Evolutionary conservation across 2,888 invertebrate genomes (phyloP), one percentile per base, ranked within the genome.

Genomic region (Tenthredo distinguenda): DNA sequence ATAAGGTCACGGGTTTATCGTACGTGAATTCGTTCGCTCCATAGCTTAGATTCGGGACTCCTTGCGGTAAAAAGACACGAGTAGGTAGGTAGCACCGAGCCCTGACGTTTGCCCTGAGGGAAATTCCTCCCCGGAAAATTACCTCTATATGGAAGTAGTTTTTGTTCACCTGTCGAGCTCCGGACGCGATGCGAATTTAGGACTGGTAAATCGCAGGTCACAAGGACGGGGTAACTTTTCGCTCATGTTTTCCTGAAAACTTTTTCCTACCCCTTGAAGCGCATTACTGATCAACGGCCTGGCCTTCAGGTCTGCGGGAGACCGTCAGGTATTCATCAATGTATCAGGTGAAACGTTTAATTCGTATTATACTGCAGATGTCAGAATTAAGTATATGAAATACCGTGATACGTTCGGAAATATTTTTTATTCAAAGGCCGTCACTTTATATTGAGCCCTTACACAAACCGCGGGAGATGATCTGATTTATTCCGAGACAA

Each of bases 111-210:
- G 47, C 43, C 76, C 76, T 76, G 76, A 76, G 76, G 76, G 47
- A 76, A 76, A 76, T 47, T 76, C 47, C 47, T 43, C 50, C 10
- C 18, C 3, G 31, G 15, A 47, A 76, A 76, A 76, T 76, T 76
- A 76, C 76, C 26, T 50, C 26, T 21, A 47, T 21, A 47, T 26
- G 47, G 26, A 76, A 76, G 31, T 26, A 47, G 12, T 76, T 76
- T 47, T 76, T 76, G 76, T 76, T 76, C 76, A 76, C 76, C 76
- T 76, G 76, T 76, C 43, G 76, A 76, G 47, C 31, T 47, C 26
- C 21, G 76, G 47, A 76, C 31, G 26, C 50, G 76, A 18, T 2
- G 21, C 76, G 43, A 76, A 76, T 47, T 50, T 10, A 26, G 31
- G 1, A 31, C 21, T 47, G 26, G 47, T 7, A 21, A 26, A 76